Evolutionary conservation across 2,113 vertebrate species (phyloP), one percentile per base, ranked within the genome.

Genomic region (Serinus canaria): DNA sequence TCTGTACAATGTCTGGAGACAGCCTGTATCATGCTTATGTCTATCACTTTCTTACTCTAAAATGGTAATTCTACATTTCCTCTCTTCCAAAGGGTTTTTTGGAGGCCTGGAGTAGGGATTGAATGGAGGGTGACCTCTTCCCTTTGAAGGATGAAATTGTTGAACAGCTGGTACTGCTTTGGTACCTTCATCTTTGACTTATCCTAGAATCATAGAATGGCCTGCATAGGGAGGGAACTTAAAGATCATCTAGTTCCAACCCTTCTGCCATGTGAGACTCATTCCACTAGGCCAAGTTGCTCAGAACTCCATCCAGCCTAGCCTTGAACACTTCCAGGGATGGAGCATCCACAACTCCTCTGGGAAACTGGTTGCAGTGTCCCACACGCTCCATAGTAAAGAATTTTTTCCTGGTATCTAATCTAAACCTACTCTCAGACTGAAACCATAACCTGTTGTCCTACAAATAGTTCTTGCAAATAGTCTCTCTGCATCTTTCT

Each of bases 1-100:
- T 20, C 33, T 21, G 11, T 2, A 3, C 33, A 50, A 33, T 0
- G 1, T 14, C 30, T 46, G 13, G 8, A n/a, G 68, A 56, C 9
- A 69, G n/a, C 28, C 17, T 23, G 6, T 0, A 3, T 5, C 13
- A 13, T 4, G 3, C 25, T 66, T 63, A 59, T 60, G 41, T 49
- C 37, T 41, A 67, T 16, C 1, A 14, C 15, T 68, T 81, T 74
- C 55, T 55, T 62, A 58, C 20, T 87, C 17, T 70, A 3, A 1
- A 1, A 50, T 4, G 13, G 1, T 31, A 66, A 17, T 86, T 74
- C 44, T 55, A 5, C 8, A 47, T n/a, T 66, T 74, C 18, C 21
- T 60, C 39, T 39, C 17, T 62, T 78, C 47, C 53, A 72, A 28
- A 56, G 10, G 5, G 52, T n/a, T 21, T 53, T 21, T 39, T 67